Evolutionary conservation across 2,113 vertebrate genomes (phyloP).

Genomic region (Myanophis thanlyinensis): DNA sequence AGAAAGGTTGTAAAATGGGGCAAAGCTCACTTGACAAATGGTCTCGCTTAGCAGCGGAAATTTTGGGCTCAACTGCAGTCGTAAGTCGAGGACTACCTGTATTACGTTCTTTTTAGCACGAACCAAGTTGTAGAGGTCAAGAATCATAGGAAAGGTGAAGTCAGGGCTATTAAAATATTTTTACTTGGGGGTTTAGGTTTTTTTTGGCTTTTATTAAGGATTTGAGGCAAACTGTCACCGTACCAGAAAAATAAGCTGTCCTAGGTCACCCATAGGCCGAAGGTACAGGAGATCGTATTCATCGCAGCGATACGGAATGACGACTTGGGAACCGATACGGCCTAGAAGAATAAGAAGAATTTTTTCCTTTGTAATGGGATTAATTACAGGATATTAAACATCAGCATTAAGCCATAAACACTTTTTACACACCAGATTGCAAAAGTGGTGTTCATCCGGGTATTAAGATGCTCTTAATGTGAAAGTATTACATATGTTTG

Average conservation of each 20-base stretch:
- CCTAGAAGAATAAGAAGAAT: conserved; percentile 67
- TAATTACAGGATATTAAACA: not conserved
- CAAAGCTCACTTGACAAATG: not conserved
- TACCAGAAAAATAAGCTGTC: conserved; percentile 91
- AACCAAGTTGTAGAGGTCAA: not conserved
- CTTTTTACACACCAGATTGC: not conserved
- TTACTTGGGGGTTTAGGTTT: rapidly evolving
- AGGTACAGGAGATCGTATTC: conserved; percentile 88
- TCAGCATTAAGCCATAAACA: not conserved
- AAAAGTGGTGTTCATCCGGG: not conserved
- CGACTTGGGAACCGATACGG: conserved; percentile 88
- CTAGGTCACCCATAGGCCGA: conserved; percentile 92
- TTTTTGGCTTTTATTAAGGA: not conserved
- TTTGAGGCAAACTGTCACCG: conserved; percentile 43
- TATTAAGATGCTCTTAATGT: not conserved
- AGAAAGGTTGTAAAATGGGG: not conserved
- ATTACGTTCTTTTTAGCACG: not conserved
- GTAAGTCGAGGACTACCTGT: not conserved
- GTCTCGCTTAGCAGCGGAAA: not conserved
- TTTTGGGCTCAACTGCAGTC: not conserved
- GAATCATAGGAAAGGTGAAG: not conserved
- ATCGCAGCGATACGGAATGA: conserved; percentile 90
- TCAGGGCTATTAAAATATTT: not conserved
- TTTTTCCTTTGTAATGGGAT: not conserved
- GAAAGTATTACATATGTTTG: no score